Evolutionary conservation across 2,113 vertebrate genomes (phyloP).

Genomic region (Sinosuthora webbiana): DNA sequence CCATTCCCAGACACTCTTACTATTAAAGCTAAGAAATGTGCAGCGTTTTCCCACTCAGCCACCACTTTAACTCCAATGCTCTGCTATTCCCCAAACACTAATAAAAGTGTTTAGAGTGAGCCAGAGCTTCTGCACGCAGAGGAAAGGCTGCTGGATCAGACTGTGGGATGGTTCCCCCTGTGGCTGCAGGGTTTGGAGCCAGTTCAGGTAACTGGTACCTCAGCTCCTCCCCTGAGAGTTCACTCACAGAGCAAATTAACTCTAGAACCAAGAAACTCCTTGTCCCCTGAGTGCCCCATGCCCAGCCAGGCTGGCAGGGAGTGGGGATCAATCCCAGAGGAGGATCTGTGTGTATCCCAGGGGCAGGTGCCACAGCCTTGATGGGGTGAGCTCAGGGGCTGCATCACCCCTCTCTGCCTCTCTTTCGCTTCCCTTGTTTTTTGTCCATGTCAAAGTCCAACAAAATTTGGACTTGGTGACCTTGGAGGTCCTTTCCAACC

Average conservation of each 20-base stretch:
- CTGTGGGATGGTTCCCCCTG: not conserved
- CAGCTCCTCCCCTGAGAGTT: not conserved
- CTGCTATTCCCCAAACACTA: not conserved
- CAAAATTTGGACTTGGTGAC: not conserved
- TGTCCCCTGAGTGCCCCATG: accelerated
- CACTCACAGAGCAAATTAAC: accelerated
- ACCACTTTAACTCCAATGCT: not conserved
- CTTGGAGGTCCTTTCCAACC: not conserved
- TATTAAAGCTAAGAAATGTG: not conserved
- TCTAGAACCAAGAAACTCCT: not conserved
- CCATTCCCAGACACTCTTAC: not conserved
- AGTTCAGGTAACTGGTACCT: accelerated
- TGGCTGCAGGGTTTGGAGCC: not conserved
- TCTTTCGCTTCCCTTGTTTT: accelerated
- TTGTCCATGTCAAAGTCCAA: not conserved
- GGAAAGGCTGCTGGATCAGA: not conserved
- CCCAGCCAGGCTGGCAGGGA: not conserved
- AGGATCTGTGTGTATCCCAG: accelerated
- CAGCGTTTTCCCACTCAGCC: not conserved
- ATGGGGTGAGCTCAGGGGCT: not conserved
- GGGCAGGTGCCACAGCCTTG: not conserved
- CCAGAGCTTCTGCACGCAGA: accelerated
- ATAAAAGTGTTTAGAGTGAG: not conserved
- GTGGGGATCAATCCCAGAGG: not conserved
- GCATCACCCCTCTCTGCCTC: not conserved